phyloP scores from a whole-genome alignment of 2,797 vertebrate species.

The Chiloscyllium punctatum region DNA sequence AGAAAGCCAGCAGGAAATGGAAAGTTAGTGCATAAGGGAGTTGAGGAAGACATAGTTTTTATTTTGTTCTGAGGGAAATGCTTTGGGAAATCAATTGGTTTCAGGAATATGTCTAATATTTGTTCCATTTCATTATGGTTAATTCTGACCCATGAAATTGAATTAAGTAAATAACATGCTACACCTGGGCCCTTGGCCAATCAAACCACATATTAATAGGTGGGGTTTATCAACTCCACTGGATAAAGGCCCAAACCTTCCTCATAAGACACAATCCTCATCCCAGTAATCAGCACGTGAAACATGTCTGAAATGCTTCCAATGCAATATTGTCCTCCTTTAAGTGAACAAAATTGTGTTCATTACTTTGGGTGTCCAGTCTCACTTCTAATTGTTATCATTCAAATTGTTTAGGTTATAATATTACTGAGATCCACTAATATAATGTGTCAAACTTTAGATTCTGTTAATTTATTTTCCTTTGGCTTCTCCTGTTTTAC shows the following conservation, averaged over 20 bases:
- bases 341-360: no score
- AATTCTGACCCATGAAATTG: neutral
- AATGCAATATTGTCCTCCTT: no score
- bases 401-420: neutral
- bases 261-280: no score
- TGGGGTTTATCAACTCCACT: no score
- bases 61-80: neutral
- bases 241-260: no score
- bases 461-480: neutral
- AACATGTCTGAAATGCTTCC: no score
- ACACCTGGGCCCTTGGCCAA: neutral
- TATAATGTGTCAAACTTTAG: neutral
- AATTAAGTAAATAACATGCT: neutral
- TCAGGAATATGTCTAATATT: neutral
- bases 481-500: no score
- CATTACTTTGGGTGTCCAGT: no score
- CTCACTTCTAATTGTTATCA: neutral
- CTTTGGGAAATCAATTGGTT: neutral
- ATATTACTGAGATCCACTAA: neutral
- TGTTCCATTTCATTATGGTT: neutral
- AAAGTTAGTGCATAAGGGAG: neutral
- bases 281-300: no score
- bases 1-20: no score
- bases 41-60: neutral
- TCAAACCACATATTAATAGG: no score